These are phyloP conservation scores for Lepilemur septentrionalis DNA, from an alignment of 2,797 vertebrate species.

Conservation along the genomic window DNA sequence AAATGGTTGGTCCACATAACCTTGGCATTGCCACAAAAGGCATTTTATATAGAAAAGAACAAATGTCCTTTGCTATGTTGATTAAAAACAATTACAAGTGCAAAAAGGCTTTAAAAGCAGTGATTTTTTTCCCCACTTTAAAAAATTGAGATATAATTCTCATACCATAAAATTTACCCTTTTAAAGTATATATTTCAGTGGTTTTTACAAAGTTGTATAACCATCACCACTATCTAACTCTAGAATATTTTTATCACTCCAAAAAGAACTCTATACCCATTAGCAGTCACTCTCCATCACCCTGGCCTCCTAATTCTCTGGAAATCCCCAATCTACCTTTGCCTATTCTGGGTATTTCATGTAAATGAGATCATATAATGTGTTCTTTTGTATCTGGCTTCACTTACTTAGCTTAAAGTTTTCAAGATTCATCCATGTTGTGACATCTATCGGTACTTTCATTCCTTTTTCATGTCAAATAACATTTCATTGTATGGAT, in stretches of 20 bases:
- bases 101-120: background rate
- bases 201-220: background rate
- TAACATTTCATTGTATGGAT: background rate
- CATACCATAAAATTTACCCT: background rate
- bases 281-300: background rate
- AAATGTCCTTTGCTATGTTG: background rate
- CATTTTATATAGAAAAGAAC: conserved; percentile 16
- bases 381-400: background rate
- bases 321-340: background rate
- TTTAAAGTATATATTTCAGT: background rate
- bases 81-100: background rate
- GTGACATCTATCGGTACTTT: background rate
- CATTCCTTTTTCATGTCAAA: background rate
- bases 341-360: background rate
- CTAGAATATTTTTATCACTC: background rate
- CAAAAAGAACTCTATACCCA: background rate
- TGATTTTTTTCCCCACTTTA: background rate
- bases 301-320: background rate
- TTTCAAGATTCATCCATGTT: background rate
- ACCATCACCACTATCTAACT: background rate
- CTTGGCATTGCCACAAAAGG: background rate
- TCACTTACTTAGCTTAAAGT: background rate
- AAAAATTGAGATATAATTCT: background rate
- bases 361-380: background rate
- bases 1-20: background rate